phyloP scores from a whole-genome alignment of 2,113 vertebrate genomes.

The Aepyceros melampus region DNA sequence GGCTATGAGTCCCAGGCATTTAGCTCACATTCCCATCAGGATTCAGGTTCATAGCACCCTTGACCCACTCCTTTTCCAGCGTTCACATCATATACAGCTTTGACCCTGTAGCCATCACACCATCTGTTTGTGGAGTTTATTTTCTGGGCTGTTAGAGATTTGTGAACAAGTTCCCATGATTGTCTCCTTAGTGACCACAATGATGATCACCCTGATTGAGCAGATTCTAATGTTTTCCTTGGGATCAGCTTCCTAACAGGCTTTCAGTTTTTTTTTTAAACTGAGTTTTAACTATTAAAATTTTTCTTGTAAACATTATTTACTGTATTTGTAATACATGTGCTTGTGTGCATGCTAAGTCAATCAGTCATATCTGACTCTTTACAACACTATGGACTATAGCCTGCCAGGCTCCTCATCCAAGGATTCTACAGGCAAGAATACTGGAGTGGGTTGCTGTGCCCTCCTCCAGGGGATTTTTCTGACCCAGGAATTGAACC shows the following conservation, averaged over 20 bases:
- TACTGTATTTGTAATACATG: background rate
- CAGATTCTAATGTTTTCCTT: background rate
- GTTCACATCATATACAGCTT: background rate
- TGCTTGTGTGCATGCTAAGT: background rate
- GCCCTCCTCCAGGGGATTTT: background rate
- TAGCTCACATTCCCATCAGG: background rate
- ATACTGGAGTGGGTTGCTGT: background rate
- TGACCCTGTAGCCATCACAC: background rate
- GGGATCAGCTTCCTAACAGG: background rate
- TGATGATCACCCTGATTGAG: background rate
- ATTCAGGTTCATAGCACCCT: background rate
- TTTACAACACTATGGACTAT: background rate
- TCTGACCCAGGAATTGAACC: background rate
- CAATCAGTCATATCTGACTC: background rate
- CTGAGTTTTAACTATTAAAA: background rate
- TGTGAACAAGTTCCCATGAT: background rate
- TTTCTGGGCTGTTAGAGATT: background rate
- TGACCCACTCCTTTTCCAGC: background rate
- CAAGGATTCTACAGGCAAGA: background rate
- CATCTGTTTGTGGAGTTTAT: background rate
- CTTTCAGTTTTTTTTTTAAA: background rate
- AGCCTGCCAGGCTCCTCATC: background rate
- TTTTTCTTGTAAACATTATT: background rate
- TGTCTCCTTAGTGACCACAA: background rate
- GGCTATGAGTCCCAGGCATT: background rate